Evolutionary conservation across 2,888 invertebrate species (phyloP).

Genomic region (Cantharis lateralis): DNA sequence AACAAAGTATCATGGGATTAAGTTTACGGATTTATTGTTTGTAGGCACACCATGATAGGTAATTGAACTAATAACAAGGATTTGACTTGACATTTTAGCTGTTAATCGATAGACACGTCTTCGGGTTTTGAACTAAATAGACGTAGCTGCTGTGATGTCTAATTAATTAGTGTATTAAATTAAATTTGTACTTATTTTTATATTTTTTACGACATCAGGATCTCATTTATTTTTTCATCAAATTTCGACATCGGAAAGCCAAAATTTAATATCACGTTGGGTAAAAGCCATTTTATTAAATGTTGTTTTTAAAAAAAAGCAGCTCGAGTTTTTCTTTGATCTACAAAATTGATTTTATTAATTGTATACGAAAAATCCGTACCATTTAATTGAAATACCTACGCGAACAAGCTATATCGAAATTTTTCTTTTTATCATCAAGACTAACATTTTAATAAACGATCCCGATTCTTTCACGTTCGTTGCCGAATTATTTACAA

Average conservation of each 20-base stretch:
- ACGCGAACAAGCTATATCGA: neutral
- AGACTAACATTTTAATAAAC: neutral
- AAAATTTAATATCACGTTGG: neutral
- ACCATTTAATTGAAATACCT: neutral
- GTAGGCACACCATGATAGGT: neutral
- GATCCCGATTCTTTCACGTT: neutral
- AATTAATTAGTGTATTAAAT: neutral
- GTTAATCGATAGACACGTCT: neutral
- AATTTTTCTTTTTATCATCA: neutral
- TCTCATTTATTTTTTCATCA: neutral
- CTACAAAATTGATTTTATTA: neutral
- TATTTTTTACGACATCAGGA: neutral
- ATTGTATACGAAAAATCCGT: neutral
- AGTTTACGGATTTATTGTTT: neutral
- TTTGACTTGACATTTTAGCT: conserved; percentile 3
- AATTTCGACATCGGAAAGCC: neutral
- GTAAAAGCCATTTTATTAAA: neutral
- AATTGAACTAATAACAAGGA: conserved; percentile 1
- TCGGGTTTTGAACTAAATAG: neutral
- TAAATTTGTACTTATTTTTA: neutral
- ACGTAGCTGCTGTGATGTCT: neutral
- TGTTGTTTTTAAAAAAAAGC: neutral
- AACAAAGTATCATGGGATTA: neutral
- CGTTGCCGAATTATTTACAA: neutral
- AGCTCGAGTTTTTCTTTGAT: neutral